A percentile compares a stretch with the other conserved stretches of the same genome.
Evolutionary conservation across 2,888 invertebrate genomes (phyloP).

Genomic region (Rhyacophila evoluta): DNA sequence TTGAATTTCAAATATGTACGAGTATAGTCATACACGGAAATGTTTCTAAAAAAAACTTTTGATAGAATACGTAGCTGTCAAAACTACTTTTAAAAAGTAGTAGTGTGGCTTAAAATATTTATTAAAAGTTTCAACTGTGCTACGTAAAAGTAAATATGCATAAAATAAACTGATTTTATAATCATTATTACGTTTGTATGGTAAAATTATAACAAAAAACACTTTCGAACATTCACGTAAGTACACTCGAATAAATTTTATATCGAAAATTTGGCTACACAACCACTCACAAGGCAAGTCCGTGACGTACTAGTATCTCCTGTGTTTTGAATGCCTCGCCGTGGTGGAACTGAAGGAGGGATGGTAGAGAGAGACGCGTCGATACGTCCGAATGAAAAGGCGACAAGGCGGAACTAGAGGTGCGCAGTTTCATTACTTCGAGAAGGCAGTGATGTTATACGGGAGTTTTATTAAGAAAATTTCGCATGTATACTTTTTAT

Average conservation of each 20-base stretch:
- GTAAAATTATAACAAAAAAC: background rate
- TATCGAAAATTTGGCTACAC: background rate
- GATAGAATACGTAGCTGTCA: background rate
- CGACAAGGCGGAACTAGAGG: constrained; percentile 5
- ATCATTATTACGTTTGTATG: constrained; percentile 19
- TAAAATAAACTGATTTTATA: constrained; percentile 14
- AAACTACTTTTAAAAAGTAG: background rate
- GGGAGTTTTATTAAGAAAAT: background rate
- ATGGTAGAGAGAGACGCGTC: background rate
- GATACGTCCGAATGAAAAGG: background rate
- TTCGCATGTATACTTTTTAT: constrained; percentile 3
- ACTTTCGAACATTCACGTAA: constrained; percentile 23
- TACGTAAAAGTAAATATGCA: background rate
- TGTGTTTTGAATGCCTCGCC: constrained; percentile 18
- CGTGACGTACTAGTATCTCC: constrained; percentile 7
- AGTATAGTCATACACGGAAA: background rate
- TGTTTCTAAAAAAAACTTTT: background rate
- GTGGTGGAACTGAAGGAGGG: background rate
- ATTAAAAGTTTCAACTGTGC: background rate
- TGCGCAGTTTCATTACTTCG: background rate
- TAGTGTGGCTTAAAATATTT: background rate
- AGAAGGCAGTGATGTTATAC: constrained; percentile 6
- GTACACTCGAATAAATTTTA: constrained; percentile 4
- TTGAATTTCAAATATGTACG: no score
- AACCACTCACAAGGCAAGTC: background rate